Percentiles rank a stretch among this genome's conserved stretches.
Conservation (phyloP, 1,140 invertebrate species). For the Drosophila pseudoobscura region DNA sequence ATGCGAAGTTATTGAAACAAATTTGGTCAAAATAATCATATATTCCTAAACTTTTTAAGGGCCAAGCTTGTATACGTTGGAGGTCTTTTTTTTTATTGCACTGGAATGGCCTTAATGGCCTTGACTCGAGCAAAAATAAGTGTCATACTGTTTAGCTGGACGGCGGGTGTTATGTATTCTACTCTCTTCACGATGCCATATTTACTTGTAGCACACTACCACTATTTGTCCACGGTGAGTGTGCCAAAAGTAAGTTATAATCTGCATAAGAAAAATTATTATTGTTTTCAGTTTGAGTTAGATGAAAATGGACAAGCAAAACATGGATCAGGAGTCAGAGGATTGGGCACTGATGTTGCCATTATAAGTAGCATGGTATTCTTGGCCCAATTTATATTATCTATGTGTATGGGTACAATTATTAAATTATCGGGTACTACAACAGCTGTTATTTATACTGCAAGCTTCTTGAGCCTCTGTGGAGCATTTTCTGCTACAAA, state of each 20-base stretch:
- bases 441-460: conserved; percentile 92
- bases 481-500: conserved; percentile 93
- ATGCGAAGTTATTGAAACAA: background rate
- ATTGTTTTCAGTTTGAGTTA: conserved; percentile 86
- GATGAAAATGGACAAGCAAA: conserved; percentile 84
- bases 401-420: conserved; percentile 93
- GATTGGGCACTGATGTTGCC: conserved; percentile 96
- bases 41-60: conserved; percentile 83
- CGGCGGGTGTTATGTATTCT: conserved; percentile 98
- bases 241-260: background rate
- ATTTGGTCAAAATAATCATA: background rate
- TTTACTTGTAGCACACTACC: conserved; percentile 95
- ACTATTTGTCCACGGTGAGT: conserved; percentile 92
- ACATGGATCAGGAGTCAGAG: conserved; percentile 86
- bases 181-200: conserved; percentile 99
- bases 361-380: conserved; percentile 98
- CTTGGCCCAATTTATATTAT: conserved; percentile 95
- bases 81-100: conserved; percentile 94
- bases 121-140: conserved; percentile 89
- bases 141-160: conserved; percentile 95
- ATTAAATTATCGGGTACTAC: conserved; percentile 92
- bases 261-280: background rate
- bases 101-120: conserved; percentile 95
- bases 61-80: conserved; percentile 94
- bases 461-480: conserved; percentile 91